A percentile compares a stretch with the other conserved stretches of the same genome.
phyloP scores from a whole-genome alignment of 37 sponge, comb jelly and placozoan species.

The Halichondria panicea region DNA sequence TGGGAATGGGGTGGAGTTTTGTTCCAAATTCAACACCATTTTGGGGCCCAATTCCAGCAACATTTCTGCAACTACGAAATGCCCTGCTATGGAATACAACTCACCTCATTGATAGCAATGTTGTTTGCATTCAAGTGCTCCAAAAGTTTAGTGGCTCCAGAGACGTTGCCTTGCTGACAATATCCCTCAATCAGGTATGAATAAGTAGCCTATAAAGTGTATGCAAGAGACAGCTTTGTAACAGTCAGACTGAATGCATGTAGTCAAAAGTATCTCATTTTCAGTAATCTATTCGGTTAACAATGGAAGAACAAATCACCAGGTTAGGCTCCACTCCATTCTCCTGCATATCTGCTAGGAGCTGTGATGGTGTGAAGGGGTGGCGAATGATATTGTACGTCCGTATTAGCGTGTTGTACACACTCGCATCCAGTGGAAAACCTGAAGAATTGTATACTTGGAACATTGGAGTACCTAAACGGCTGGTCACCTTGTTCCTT shows the following conservation, averaged over 20 bases:
- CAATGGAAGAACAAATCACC: conserved; percentile 1
- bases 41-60: too few species aligned
- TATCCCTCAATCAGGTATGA: conserved; percentile 11
- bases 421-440: not conserved
- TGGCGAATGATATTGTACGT: conserved; percentile 27
- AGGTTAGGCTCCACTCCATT: conserved; percentile 26
- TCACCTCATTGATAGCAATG: conserved; percentile 45
- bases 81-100: too few species aligned
- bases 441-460: not conserved
- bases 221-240: not conserved
- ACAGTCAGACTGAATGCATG: too few species aligned
- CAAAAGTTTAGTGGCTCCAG: conserved; percentile 28
- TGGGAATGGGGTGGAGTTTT: too few species aligned
- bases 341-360: conserved; percentile 27
- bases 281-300: not conserved
- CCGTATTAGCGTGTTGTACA: conserved; percentile 43
- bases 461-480: not conserved
- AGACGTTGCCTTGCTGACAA: conserved; percentile 40
- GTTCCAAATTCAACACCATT: too few species aligned
- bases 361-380: conserved; percentile 23
- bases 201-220: conserved; percentile 25
- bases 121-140: conserved; percentile 38
- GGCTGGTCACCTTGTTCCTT: conserved; percentile 18
- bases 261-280: not conserved
- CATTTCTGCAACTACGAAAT: too few species aligned